Conservation (phyloP, 2,113 vertebrate genomes). For the Phrynosoma blainvillii region DNA sequence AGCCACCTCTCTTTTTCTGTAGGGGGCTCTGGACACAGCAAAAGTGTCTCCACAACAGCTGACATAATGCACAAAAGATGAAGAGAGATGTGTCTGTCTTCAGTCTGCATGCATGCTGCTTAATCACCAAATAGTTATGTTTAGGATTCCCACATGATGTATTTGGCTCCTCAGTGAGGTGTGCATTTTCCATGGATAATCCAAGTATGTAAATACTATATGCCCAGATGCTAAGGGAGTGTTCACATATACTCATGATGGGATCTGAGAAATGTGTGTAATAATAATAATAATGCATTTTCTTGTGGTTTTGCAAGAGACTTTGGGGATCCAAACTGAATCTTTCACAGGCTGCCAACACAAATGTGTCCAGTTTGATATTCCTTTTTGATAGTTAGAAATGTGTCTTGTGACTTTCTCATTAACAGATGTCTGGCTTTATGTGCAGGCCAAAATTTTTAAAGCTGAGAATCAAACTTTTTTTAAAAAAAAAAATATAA, state of each 20-base stretch:
- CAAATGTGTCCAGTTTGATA: conserved; percentile 30
- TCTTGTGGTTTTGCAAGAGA: conserved; percentile 41
- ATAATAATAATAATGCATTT: conserved; percentile 24
- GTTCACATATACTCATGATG: conserved; percentile 1
- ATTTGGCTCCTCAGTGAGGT: conserved; percentile 49
- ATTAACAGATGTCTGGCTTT: not conserved
- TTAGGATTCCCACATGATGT: conserved; percentile 48
- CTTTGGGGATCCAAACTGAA: rapidly evolving
- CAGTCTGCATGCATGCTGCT: conserved; percentile 1
- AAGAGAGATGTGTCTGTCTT: conserved; percentile 39
- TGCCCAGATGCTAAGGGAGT: conserved; percentile 17
- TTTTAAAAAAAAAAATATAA: not conserved
- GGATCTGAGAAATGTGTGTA: not conserved
- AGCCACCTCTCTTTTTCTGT: conserved; percentile 31
- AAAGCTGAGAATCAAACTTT: not conserved
- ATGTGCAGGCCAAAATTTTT: not conserved
- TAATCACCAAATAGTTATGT: conserved; percentile 44
- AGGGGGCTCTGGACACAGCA: not conserved
- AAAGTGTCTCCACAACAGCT: conserved; percentile 28
- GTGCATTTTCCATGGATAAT: conserved; percentile 49
- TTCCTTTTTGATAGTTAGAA: conserved; percentile 14
- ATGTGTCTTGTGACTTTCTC: conserved; percentile 13
- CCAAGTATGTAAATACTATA: conserved; percentile 45
- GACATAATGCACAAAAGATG: not conserved
- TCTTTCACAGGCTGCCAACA: conserved; percentile 28